These are phyloP conservation scores for Cryptomyrus ogoouensis DNA, from an alignment of 2,113 vertebrate species.

Conservation along the genomic window DNA sequence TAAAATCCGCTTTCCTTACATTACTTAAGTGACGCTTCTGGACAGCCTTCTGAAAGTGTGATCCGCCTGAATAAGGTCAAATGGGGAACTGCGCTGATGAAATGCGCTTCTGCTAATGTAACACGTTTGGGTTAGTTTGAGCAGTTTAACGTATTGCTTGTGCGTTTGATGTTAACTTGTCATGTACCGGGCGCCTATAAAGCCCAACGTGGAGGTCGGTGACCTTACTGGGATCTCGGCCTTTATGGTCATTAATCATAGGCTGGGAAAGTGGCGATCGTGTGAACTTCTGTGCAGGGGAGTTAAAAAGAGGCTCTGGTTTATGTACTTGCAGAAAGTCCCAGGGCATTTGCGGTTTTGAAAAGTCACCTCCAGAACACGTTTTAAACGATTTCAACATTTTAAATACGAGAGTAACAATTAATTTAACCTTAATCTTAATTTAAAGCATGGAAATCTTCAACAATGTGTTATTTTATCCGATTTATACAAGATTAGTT, in stretches of 20 bases:
- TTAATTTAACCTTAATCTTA: not conserved
- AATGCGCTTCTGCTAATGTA: not conserved
- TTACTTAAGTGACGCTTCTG: not conserved
- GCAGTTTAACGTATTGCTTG: not conserved
- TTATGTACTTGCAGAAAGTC: conserved; percentile 24
- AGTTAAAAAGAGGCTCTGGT: conserved; percentile 34
- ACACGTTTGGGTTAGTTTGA: not conserved
- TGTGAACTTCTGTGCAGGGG: conserved; percentile 26
- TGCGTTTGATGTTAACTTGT: not conserved
- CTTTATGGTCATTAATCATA: conserved; percentile 50
- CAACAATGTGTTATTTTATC: not conserved
- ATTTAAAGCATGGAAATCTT: not conserved
- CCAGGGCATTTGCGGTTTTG: not conserved
- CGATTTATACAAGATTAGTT: not conserved
- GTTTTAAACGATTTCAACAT: not conserved
- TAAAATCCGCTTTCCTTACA: not conserved
- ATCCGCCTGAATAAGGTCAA: not conserved
- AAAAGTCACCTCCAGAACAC: not conserved
- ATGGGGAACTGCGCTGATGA: too few species aligned
- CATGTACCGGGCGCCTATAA: not conserved
- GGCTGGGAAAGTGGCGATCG: conserved; percentile 35
- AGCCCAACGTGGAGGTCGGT: conserved; percentile 37
- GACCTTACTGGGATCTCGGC: conserved; percentile 36
- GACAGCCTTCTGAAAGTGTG: not conserved
- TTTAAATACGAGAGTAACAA: not conserved